Evolutionary conservation across 2,888 invertebrate species (phyloP), one percentile per base, ranked within the genome.

Genomic region (Drosophila algonquin): DNA sequence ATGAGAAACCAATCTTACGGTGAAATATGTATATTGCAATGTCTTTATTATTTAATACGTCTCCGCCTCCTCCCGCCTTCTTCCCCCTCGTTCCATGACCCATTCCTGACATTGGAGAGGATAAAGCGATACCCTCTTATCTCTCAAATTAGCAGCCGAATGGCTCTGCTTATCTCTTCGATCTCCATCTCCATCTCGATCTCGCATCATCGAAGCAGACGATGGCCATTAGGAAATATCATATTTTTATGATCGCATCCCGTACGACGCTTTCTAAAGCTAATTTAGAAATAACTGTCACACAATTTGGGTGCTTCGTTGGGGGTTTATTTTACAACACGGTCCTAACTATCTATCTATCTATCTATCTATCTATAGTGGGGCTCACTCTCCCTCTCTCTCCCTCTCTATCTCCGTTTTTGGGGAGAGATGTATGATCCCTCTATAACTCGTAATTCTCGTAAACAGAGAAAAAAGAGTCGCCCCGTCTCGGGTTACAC

Each of bases 221-320:
- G 18, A 24, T 4, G 8, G 14, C 59, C 54, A 63, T 72, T 51
- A 51, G 57, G n/a, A 73, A 79, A 87, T 80, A 76, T 87, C 87
- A 87, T 85, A 85, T 85, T 73, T 83, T 67, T 85, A 73, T 67
- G 45, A 21, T 35, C 48, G 27, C 40, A 61, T 40, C 40, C 40
- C 40, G 40, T 40, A 40, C 40, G 40, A n/a, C 40, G 82, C 88
- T 85, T 87, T 87, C 82, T 76, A 81, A 72, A 73, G 72, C 74
- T 76, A 79, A 88, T 86, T 79, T 86, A 81, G 75, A 81, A 87
- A 88, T 87, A 83, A 85, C 80, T 83, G 84, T 86, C 79, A 82
- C 72, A 77, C 40, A n/a, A 63, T 63, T 77, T 79, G 57, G 76
- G 59, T 2, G 40, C 86, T 69, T 63, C 82, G 55, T 80, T 82